A percentile compares a stretch with the other conserved stretches of the same genome.
These are phyloP conservation scores for Pundamilia nyererei DNA, from an alignment of 2,113 vertebrate species.

Conservation along the genomic window DNA sequence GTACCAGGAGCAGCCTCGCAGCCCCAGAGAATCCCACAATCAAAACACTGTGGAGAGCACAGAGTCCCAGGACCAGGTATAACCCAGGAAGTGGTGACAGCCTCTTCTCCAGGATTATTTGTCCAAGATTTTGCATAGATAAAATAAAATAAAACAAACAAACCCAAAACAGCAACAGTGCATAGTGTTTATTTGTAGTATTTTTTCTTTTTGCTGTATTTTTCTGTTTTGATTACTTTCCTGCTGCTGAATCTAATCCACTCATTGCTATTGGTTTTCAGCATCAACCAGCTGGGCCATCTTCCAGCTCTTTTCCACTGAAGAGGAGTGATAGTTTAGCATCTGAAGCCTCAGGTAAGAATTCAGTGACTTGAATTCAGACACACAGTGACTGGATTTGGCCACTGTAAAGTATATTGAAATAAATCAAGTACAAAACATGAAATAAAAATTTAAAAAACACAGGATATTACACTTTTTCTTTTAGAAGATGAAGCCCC, in stretches of 20 bases:
- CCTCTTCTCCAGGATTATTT: background rate
- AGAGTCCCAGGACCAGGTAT: conserved; percentile 52
- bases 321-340: conserved; percentile 75
- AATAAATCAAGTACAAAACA: background rate
- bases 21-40: background rate
- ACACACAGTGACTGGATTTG: background rate
- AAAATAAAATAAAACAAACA: background rate
- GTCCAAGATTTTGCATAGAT: background rate
- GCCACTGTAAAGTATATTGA: background rate
- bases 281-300: conserved; percentile 58
- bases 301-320: conserved; percentile 73
- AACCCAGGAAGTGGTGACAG: background rate
- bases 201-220: background rate
- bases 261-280: conserved; percentile 56
- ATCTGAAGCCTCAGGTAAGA: conserved; percentile 86
- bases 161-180: background rate
- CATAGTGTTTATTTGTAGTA: background rate
- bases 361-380: background rate
- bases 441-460: background rate
- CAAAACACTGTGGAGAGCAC: background rate
- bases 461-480: background rate
- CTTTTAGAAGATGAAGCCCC: background rate
- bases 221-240: background rate
- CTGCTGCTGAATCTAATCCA: background rate
- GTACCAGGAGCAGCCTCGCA: conserved; percentile 3